Evolutionary conservation across 2,113 vertebrate genomes (phyloP), one percentile per base, ranked within the genome.

Genomic region (Synodontis membranacea): DNA sequence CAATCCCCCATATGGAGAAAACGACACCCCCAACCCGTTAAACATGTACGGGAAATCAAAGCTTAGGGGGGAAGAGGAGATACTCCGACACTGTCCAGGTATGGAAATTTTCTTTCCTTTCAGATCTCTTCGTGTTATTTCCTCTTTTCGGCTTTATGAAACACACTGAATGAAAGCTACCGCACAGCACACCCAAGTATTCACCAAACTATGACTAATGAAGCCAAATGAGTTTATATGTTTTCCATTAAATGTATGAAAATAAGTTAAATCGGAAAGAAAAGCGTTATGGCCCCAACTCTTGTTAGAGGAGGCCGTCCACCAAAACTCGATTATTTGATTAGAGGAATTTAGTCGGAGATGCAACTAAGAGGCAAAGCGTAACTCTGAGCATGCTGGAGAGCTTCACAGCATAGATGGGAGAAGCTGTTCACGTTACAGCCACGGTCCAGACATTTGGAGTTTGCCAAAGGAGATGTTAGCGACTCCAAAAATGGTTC

Each of bases 1-100:
- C 80, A 95, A 93, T 88, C 98, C 98, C 88, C 98, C 98, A 28
- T 99, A 99, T 6, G 96, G 96, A 39, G 97, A 98, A 90, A 96
- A 97, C 17, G 97, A 98, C 74, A 80, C 89, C 75, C 97, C 98
- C 10, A 96, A 94, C 89, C 98, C 98, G 0, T 88, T 99, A 52
- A 99, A 99, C 89, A 89, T 96, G 3, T 99, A 99, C 25, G 98
- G 98, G 28, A 96, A 96, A 91, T 97, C 96, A 88, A 99, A 99
- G 91, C 92, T 98, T 83, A 96, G 98, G 76, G 98, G 98, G 31
- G 98, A 99, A 92, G 94, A 95, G 54, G 97, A 96, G 86, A 93
- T 97, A 5, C 91, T 97, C 54, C 91, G 95, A 86, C 97, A 97
- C 85, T 96, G 96, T 80, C 94, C 97, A 94, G 96, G 98, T 99